A percentile compares a stretch with the other conserved stretches of the same genome.
Conservation (phyloP, 1,140 invertebrate genomes). For the Cyclina sinensis region DNA sequence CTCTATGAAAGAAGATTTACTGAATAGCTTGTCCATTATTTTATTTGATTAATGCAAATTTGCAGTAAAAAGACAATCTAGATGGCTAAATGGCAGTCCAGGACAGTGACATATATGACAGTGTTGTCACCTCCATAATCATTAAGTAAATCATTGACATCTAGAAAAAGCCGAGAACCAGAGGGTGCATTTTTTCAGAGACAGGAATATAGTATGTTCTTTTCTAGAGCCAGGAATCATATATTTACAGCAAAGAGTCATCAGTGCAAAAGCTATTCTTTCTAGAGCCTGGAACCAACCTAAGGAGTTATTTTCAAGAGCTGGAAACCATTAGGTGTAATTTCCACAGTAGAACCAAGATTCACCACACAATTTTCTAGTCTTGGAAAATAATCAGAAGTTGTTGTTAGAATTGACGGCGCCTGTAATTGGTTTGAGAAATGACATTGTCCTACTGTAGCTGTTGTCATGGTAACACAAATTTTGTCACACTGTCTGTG, state of each 20-base stretch:
- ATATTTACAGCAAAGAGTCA: too few relatives aligned
- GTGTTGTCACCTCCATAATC: not conserved
- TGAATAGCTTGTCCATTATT: not conserved
- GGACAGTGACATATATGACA: not conserved
- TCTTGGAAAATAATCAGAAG: not conserved
- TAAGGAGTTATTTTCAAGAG: too few relatives aligned
- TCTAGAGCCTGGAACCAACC: too few relatives aligned
- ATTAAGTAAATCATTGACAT: not conserved
- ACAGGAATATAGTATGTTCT: too few relatives aligned
- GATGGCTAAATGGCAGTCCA: not conserved
- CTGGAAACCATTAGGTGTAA: too few relatives aligned
- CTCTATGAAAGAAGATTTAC: too few relatives aligned
- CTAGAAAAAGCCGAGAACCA: not conserved
- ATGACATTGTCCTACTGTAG: conserved; percentile 20
- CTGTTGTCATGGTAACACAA: conserved; percentile 31
- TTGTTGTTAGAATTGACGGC: conserved; percentile 6
- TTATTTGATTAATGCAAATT: not conserved
- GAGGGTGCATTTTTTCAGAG: too few relatives aligned
- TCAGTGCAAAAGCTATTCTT: too few relatives aligned
- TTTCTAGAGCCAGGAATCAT: too few relatives aligned
- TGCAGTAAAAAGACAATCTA: not conserved
- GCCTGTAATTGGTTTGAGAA: conserved; percentile 34
- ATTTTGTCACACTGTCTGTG: conserved; percentile 7
- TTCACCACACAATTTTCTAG: conserved; percentile 6
- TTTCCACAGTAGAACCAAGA: too few relatives aligned